Base-by-base conservation (phyloP, 2,113 vertebrate species). In the Galbula dea region DNA sequence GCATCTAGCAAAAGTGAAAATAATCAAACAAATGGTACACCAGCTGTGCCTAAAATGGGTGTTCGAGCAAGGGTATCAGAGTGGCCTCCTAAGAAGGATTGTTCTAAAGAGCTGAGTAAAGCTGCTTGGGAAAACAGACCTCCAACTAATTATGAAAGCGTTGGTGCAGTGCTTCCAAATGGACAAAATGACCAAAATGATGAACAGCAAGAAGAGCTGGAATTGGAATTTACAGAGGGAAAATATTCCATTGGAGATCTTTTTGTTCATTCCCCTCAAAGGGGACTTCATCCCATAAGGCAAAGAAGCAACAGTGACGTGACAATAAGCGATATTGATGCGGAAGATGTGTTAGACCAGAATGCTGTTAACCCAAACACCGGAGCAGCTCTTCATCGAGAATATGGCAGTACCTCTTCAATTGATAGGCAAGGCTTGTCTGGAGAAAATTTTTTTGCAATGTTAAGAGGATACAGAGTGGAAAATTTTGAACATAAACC, bases 301-400 rank as follows among this genome's bases (percentile, higher is more conserved):
- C 99, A 99, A 54, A 98, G 99, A 88, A 99, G 99, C 97, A 99
- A 99, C 96, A 99, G 99, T 4, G 99, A 99, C 37, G 99, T 99
- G 68, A 99, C 99, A 66, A 99, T 99, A 94, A 99, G 99, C 18
- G 99, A 99, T 95, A 99, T 99, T 3, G 99, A 99, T 90, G 96
- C 98, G 2, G 99, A 99, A 89, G 99, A 99, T 52, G 97, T 98
- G 61, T 96, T 99, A 94, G 99, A 99, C 97, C 98, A 99, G 96
- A 98, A 98, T 21, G 99, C 99, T 9, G 98, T 99, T 87, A 99
- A 99, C 94, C 99, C 99, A 73, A 99, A 99, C 96, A 99, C 99
- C 0, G 99, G 99, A 55, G 99, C 99, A 4, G 98, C 99, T 12
- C 97, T 99, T 93, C 99, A 99, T 88, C 97, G 99, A 8, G 99